Conservation (phyloP, 1,140 invertebrate species). For the Tetramorium alpestre region DNA sequence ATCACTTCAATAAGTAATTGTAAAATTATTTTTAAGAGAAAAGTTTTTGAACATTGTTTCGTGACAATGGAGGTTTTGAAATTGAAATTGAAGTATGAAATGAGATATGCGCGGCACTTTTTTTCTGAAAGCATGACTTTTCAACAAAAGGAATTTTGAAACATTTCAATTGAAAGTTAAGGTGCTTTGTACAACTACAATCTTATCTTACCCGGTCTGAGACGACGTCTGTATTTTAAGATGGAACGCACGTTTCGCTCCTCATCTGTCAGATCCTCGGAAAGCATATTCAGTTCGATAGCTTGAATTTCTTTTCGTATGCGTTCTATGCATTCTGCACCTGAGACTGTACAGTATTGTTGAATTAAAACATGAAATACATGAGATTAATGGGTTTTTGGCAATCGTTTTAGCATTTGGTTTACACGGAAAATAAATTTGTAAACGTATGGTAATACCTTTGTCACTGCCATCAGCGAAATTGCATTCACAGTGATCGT, state of each 20-base stretch:
- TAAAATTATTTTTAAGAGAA: not conserved
- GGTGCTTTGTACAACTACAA: not conserved
- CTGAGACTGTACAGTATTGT: constrained; percentile 39
- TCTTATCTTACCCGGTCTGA: constrained; percentile 53
- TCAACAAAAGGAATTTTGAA: not conserved
- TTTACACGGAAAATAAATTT: not conserved
- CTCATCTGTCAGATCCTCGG: constrained; percentile 43
- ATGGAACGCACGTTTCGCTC: constrained; percentile 57
- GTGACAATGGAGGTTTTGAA: not conserved
- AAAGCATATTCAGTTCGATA: constrained; percentile 40
- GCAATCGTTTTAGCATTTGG: not conserved
- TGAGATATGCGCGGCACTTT: not conserved
- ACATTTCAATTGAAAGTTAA: not conserved
- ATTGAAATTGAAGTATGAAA: not conserved
- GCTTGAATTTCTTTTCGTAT: constrained; percentile 56
- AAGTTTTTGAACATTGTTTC: not conserved
- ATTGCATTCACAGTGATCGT: constrained; percentile 66
- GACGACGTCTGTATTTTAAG: constrained; percentile 49
- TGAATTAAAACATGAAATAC: not conserved
- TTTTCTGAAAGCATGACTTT: not conserved
- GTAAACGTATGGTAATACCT: constrained; percentile 53
- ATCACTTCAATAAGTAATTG: not conserved
- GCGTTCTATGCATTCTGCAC: constrained; percentile 50
- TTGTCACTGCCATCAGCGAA: constrained; percentile 37
- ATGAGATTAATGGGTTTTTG: not conserved